Evolutionary conservation across 1,140 invertebrate genomes (phyloP).

Genomic region (roundworm (Caenorhabditis elegans)): DNA sequence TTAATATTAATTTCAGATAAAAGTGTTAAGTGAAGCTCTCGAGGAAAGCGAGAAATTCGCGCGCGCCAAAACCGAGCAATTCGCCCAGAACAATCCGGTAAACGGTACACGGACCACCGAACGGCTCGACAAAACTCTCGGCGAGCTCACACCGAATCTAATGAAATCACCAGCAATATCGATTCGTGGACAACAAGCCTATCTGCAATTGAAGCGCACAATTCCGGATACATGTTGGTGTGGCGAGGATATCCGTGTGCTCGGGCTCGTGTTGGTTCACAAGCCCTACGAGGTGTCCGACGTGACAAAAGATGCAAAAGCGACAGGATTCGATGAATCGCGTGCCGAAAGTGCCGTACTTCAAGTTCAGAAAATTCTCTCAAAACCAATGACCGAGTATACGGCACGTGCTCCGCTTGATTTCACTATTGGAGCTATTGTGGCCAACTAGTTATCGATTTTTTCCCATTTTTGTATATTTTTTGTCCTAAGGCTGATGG

Average conservation of each 20-base stretch:
- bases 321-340: not conserved
- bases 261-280: not conserved
- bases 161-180: not conserved
- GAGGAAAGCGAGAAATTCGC: not conserved
- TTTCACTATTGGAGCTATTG: not conserved
- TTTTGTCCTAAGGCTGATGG: not conserved
- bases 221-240: not conserved
- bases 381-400: not conserved
- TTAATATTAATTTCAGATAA: not conserved
- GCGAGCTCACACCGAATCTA: not conserved
- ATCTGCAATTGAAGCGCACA: not conserved
- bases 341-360: not conserved
- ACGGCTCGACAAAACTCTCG: not conserved
- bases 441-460: not conserved
- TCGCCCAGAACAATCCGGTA: not conserved
- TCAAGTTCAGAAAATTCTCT: conserved; percentile 39
- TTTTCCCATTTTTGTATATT: not conserved
- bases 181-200: not conserved
- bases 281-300: not conserved
- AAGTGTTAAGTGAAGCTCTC: not conserved
- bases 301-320: not conserved
- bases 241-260: not conserved
- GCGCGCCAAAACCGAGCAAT: not conserved
- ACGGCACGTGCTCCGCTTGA: not conserved
- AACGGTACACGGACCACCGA: not conserved